Conservation (phyloP, 2,797 vertebrate genomes). For the Phalloptychus januarius region DNA sequence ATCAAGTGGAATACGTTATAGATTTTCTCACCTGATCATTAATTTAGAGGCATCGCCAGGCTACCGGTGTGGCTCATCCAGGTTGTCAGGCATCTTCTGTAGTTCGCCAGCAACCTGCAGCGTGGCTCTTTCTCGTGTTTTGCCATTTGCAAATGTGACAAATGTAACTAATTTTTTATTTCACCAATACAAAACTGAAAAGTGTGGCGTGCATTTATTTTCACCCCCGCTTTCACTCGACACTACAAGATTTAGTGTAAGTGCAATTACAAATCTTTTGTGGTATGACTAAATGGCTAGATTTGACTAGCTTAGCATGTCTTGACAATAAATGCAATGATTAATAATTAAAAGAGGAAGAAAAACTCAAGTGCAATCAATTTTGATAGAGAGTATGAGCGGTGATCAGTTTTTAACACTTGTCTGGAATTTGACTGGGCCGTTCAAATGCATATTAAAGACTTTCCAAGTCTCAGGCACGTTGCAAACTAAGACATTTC, state of each 20-base stretch:
- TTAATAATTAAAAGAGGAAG: neutral
- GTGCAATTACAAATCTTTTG: neutral
- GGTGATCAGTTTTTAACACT: neutral
- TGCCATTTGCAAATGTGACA: neutral
- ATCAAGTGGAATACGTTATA: constrained; percentile 14
- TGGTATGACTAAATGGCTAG: neutral
- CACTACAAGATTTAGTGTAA: neutral
- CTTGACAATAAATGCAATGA: neutral
- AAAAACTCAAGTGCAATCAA: neutral
- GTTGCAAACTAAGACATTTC: neutral
- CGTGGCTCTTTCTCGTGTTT: neutral
- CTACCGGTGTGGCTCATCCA: constrained; percentile 28
- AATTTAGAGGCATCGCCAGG: constrained; percentile 11
- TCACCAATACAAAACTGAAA: neutral
- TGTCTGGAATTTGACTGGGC: neutral
- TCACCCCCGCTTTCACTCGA: neutral
- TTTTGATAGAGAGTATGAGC: neutral
- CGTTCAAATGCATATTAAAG: neutral
- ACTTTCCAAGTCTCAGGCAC: neutral
- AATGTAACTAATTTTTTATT: neutral
- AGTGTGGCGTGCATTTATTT: neutral
- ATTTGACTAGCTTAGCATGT: neutral
- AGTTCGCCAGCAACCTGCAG: neutral
- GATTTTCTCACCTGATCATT: constrained; percentile 8
- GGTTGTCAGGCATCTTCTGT: neutral